Evolutionary conservation across 2,113 vertebrate species (phyloP), one percentile per base, ranked within the genome.

Genomic region (Phyllopteryx taeniolatus): DNA sequence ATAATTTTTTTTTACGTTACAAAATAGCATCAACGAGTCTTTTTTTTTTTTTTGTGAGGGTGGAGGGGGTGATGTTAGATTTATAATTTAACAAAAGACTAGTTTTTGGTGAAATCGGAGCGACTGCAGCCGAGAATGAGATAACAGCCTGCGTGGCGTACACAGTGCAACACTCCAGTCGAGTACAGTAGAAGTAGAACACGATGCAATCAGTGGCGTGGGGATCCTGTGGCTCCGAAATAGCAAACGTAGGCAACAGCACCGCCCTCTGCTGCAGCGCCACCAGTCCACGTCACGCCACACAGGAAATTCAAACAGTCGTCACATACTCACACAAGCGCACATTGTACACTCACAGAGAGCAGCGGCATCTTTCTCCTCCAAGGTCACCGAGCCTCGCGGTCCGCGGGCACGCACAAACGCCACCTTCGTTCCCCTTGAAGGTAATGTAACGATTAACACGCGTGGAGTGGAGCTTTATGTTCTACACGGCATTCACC

Each of bases 351-450:
- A n/a, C 46, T 56, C 60, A 4, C 66, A 43, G 17, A 54, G 43
- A 75, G 54, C 70, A 67, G 75, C 72, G 81, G 79, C 86, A 82
- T 89, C 87, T 84, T 27, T 68, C 73, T 1, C 70, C 80, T 61
- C 70, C 88, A 91, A 92, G 90, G 91, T 92, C 90, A 92, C 57
- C 68, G 66, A 66, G 68, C 56, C 75, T 51, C 65, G 53, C 71
- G 5, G 17, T 65, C 62, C 9, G 15, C 22, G 73, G 78, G 77
- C 72, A 4, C 72, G 71, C 65, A 22, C 68, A 67, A 42, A 19
- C 72, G 22, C 70, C 27, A 15, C 53, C 57, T 68, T 5, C 66
- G 35, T 59, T 57, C 72, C 22, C 12, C 15, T 0, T 3, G 5
- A 76, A 92, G 90, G 91, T 92, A 92, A 82, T 71, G 17, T 20